Base-by-base conservation (phyloP, 2,113 vertebrate species). In the Scophthalmus maximus region DNA sequence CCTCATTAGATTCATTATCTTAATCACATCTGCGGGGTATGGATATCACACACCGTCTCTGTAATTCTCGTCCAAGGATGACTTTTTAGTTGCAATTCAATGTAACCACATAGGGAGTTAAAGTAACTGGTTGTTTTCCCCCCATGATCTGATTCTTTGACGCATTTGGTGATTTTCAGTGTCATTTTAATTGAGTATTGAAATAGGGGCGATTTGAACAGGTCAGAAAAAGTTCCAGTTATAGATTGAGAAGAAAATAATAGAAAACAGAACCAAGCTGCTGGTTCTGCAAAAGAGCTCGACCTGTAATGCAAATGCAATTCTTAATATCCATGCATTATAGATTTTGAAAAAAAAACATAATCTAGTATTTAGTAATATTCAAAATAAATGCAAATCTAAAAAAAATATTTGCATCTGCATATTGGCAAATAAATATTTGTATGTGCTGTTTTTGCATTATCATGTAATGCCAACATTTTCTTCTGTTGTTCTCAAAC, bases 1-100 rank as follows among this genome's bases (percentile, higher is more conserved):
- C 61, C 50, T 44, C 34, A 55, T 22, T 67, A 14, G 18, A 9
- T 65, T 81, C 50, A 73, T 67, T 78, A 17, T 50, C 34, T 64
- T 64, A 42, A 74, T 82, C 56, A 57, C 52, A 70, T 79, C 57
- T 42, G 29, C 40, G 25, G 29, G 59, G 10, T 56, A 56, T 60
- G 38, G 18, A 64, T 62, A 55, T 79, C 29, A 49, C 7, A 62
- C 29, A 53, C 8, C 18, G 18, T 61, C 66, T n/a, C 1, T 50
- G 18, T 7, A 56, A 47, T 44, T 8, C 8, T 59, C 32, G 23
- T 60, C 47, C 52, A 49, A 30, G 8, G 36, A 58, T 20, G 9
- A 23, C 2, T 60, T 50, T 40, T 47, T 76, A n/a, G 5, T 60
- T 63, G n/a, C 12, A 32, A 34, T 47, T 59, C 5, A 42, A 15